Base-by-base conservation (phyloP, 2,888 invertebrate species). In the Platycheirus rosarum region DNA sequence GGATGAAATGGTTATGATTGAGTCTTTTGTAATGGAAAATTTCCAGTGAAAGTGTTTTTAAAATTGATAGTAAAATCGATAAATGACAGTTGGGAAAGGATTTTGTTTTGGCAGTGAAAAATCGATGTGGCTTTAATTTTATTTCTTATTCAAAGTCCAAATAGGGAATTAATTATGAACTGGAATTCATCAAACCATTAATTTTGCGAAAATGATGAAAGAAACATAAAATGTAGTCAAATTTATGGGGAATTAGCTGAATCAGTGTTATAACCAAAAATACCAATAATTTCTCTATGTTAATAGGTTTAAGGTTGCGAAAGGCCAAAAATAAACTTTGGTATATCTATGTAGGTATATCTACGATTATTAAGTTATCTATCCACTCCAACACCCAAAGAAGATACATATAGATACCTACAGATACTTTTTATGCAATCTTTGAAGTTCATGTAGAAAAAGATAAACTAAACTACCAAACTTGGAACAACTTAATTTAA, bases 21-120 rank as follows among this genome's bases (percentile, higher is more conserved):
- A 46, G 9, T 8, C 8, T 35, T 14, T 23, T 18, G 8, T 14
- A 42, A 46, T 80, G 79, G 75, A 75, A 75, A 75, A 65, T 70
- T 80, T 60, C 75, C 74, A 69, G 11, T 23, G 2, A 23, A 35
- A 35, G 16, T 35, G 35, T 40, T 57, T 49, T 29, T 8, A 0
- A 40, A 57, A 57, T 37, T 55, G 1, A 37, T n/a, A 14, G 16
- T 29, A 44, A 44, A 60, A 60, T 60, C 60, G 9, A 60, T 60
- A 44, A 29, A 0, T 32, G 8, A 29, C 29, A 29, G 29, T 29
- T 29, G 20, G 13, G 6, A 40, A 23, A 14, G 2, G 8, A 14
- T 7, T 29, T 9, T 9, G 0, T 1, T 20, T 35, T 37, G 9
- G 40, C 14, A 40, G 11, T 11, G 40, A 40, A 14, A 57, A 57